Conservation (phyloP, 2,797 vertebrate genomes). For the Poeciliopsis presidionis region DNA sequence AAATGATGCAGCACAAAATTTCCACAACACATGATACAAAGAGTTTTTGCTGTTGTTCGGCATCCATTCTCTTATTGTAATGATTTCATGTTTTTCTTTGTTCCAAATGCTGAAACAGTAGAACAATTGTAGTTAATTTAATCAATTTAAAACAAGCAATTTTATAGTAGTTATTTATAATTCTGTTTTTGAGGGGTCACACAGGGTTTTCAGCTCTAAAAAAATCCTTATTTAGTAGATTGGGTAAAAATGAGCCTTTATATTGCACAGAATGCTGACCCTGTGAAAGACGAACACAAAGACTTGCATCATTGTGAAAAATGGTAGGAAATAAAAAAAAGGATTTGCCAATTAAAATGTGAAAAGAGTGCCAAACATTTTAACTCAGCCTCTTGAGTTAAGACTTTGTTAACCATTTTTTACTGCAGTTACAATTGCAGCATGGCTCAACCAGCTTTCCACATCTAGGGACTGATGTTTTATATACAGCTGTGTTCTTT, state of each 20-base stretch:
- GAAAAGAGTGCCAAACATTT: background rate
- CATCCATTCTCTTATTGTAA: background rate
- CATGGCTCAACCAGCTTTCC: background rate
- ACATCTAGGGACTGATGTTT: background rate
- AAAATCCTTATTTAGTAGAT: background rate
- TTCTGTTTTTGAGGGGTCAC: background rate
- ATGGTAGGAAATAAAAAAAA: background rate
- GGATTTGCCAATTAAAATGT: background rate
- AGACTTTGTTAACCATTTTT: background rate
- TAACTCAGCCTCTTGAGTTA: background rate
- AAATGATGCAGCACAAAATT: background rate
- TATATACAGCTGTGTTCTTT: conserved; percentile 1
- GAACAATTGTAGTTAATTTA: background rate
- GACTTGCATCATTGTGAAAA: background rate
- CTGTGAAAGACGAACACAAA: background rate
- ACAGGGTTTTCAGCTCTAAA: background rate
- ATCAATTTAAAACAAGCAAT: background rate
- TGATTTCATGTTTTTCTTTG: background rate
- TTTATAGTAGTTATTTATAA: background rate
- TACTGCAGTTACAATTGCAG: conserved; percentile 1
- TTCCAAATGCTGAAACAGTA: background rate
- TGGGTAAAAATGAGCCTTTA: background rate
- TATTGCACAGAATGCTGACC: background rate
- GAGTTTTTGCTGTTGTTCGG: background rate
- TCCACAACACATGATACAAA: background rate